These are phyloP conservation scores for Chaenocephalus aceratus DNA, from an alignment of 2,113 vertebrate genomes.

Conservation along the genomic window DNA sequence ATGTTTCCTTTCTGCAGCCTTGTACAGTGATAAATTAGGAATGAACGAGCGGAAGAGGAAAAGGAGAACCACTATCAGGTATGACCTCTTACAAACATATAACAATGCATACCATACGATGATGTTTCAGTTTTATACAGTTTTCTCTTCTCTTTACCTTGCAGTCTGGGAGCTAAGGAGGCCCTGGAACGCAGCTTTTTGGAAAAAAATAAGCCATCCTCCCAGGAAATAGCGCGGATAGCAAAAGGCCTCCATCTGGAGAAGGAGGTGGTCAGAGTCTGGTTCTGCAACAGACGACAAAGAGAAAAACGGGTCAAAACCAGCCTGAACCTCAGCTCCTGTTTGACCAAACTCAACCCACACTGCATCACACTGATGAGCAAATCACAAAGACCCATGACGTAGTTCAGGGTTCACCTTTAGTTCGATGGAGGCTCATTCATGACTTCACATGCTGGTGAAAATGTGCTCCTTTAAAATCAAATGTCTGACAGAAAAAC, in stretches of 20 bases:
- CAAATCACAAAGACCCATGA: constrained; percentile 63
- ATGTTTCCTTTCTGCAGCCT: constrained; percentile 80
- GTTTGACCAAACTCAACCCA: constrained; percentile 89
- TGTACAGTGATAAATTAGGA: constrained; percentile 96
- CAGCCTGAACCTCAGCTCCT: constrained; percentile 92
- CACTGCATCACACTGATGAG: constrained; percentile 84
- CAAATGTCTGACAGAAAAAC: not conserved
- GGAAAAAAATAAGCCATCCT: constrained; percentile 96
- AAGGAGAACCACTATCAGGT: constrained; percentile 98
- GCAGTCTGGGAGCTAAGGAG: constrained; percentile 95
- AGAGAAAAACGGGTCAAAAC: constrained; percentile 98
- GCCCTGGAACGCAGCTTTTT: constrained; percentile 94
- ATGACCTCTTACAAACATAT: constrained; percentile 31
- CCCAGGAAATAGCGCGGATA: constrained; percentile 96
- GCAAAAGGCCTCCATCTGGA: constrained; percentile 96
- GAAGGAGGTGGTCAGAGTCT: constrained; percentile 98
- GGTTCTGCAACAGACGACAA: constrained; percentile 99
- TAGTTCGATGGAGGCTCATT: not conserved
- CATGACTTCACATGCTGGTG: not conserved
- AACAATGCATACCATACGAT: not conserved
- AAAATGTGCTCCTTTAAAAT: not conserved
- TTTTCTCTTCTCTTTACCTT: constrained; percentile 1
- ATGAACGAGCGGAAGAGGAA: constrained; percentile 96
- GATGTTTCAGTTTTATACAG: not conserved
- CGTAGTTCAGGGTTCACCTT: constrained; percentile 19